Conservation (phyloP, 2,797 vertebrate species). For the Acridotheres tristis region DNA sequence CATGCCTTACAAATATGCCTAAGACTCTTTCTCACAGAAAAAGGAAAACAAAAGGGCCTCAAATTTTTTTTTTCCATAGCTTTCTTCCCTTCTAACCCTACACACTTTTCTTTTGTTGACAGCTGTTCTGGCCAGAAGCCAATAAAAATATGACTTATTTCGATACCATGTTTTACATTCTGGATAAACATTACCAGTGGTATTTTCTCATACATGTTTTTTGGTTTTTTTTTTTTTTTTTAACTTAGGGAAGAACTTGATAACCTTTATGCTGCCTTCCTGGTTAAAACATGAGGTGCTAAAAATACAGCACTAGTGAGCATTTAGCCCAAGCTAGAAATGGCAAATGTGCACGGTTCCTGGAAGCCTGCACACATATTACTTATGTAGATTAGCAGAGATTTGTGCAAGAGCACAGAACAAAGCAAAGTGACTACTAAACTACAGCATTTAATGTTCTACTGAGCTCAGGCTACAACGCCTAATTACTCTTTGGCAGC, state of each 20-base stretch:
- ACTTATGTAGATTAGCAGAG: constrained; percentile 23
- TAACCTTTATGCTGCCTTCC: neutral
- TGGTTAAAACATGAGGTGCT: neutral
- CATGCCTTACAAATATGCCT: neutral
- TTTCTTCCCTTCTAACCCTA: neutral
- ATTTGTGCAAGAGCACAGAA: constrained; percentile 36
- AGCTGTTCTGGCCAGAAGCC: constrained; percentile 48
- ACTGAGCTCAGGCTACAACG: neutral
- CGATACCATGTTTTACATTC: constrained; percentile 18
- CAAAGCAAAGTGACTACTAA: neutral
- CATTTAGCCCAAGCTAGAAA: neutral
- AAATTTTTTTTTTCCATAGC: neutral
- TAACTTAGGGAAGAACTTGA: neutral
- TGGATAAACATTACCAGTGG: constrained; percentile 33
- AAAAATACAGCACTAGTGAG: neutral
- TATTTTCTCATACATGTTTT: constrained; percentile 44
- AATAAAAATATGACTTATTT: constrained; percentile 55
- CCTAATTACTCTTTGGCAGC: neutral
- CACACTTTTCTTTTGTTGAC: constrained; percentile 35
- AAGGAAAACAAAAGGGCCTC: constrained; percentile 44
- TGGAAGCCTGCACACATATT: neutral
- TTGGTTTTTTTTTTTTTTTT: neutral
- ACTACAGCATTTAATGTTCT: neutral
- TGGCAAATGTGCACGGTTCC: neutral
- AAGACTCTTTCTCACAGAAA: constrained; percentile 39